Conservation (phyloP, 2,797 vertebrate genomes). For the Monodelphis domestica region DNA sequence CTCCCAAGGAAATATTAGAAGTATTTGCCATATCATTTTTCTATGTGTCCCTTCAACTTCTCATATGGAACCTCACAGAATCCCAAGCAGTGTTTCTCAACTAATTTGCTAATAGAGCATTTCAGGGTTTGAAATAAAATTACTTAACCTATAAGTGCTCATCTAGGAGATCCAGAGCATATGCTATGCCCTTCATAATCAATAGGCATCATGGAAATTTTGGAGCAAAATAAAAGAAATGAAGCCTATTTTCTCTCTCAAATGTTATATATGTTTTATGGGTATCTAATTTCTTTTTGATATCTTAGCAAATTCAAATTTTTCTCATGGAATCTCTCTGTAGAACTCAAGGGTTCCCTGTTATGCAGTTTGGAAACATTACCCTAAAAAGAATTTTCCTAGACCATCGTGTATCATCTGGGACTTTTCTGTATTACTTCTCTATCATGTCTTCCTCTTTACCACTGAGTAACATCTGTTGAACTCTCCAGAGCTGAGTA, state of each 20-base stretch:
- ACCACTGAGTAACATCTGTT: slow-evolving; percentile 18
- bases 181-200: neutral
- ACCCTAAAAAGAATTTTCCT: slow-evolving; percentile 10
- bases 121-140: neutral
- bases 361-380: neutral
- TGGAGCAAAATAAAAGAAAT: neutral
- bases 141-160: neutral
- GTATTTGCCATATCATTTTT: slow-evolving; percentile 30
- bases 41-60: neutral
- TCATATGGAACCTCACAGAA: neutral
- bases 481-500: neutral
- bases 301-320: neutral
- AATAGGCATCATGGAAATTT: neutral
- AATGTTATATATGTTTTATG: neutral
- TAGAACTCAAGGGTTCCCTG: neutral
- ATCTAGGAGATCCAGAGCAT: neutral
- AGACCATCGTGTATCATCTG: neutral
- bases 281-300: neutral
- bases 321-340: neutral
- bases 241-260: neutral
- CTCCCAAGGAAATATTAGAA: slow-evolving; percentile 34
- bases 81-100: neutral
- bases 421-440: slow-evolving; percentile 14
- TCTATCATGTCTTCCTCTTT: neutral
- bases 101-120: neutral